phyloP scores from a whole-genome alignment of 2,888 invertebrate species.

The Trachelus tabidus region DNA sequence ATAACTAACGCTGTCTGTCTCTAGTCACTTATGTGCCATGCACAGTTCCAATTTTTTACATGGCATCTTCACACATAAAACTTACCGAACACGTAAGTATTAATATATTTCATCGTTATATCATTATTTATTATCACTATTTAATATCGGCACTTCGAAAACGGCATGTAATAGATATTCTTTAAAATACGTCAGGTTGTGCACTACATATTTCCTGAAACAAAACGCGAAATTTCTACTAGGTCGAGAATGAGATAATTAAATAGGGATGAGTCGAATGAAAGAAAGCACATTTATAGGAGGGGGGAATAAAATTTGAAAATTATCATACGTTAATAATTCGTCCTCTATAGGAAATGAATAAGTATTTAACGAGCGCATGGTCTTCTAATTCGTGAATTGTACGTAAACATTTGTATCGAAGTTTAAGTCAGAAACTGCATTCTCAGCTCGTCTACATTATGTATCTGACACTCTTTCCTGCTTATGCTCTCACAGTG shows the following conservation, averaged over 20 bases:
- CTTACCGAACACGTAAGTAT: neutral
- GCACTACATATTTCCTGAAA: neutral
- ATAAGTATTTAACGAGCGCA: neutral
- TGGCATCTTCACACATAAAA: neutral
- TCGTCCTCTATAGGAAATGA: neutral
- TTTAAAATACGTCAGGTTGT: neutral
- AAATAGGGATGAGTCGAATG: neutral
- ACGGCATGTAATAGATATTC: neutral
- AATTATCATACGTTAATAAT: neutral
- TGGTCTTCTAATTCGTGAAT: neutral
- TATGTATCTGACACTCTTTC: constrained; percentile 51
- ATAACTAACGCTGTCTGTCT: neutral
- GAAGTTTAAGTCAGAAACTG: neutral
- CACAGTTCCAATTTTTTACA: neutral
- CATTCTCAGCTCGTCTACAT: neutral
- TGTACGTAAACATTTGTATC: neutral
- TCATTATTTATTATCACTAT: neutral
- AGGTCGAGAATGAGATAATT: neutral
- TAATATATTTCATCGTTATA: neutral
- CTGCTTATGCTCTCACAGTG: constrained; percentile 28
- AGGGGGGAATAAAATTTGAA: neutral
- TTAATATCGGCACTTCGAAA: neutral
- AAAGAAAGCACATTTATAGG: neutral
- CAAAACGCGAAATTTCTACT: neutral
- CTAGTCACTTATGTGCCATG: neutral